Conservation (phyloP, 2,888 invertebrate species). For the Cerastis leucographa region DNA sequence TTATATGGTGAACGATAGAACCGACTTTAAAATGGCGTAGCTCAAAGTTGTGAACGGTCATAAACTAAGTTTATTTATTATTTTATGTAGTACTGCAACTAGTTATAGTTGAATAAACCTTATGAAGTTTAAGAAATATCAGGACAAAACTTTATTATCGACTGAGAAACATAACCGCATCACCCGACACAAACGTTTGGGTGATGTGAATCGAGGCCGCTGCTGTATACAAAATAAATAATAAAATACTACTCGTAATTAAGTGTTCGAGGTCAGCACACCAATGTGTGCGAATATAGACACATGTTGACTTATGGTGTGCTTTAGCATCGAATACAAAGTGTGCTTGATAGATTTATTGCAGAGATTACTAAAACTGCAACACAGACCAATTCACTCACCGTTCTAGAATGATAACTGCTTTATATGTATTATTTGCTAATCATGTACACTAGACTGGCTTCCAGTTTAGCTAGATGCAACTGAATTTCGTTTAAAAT, state of each 20-base stretch:
- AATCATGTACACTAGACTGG: not conserved
- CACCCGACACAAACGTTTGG: not conserved
- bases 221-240: slow-evolving; percentile 3
- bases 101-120: not conserved
- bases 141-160: not conserved
- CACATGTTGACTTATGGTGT: slow-evolving; percentile 20
- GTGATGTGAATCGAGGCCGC: slow-evolving; percentile 16
- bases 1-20: not conserved
- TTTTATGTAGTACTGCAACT: not conserved
- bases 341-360: slow-evolving; percentile 19
- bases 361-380: not conserved
- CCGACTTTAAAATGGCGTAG: not conserved
- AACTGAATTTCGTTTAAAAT: not conserved
- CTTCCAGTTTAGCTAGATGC: not conserved
- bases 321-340: not conserved
- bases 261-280: slow-evolving; percentile 25
- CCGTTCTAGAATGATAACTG: not conserved
- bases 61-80: not conserved
- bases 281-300: not conserved
- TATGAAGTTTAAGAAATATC: not conserved
- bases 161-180: not conserved
- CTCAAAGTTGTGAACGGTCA: not conserved
- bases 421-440: not conserved
- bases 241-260: slow-evolving; percentile 1
- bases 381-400: not conserved